Evolutionary conservation across 2,888 invertebrate genomes (phyloP).

Genomic region (Cordilura impudica): DNA sequence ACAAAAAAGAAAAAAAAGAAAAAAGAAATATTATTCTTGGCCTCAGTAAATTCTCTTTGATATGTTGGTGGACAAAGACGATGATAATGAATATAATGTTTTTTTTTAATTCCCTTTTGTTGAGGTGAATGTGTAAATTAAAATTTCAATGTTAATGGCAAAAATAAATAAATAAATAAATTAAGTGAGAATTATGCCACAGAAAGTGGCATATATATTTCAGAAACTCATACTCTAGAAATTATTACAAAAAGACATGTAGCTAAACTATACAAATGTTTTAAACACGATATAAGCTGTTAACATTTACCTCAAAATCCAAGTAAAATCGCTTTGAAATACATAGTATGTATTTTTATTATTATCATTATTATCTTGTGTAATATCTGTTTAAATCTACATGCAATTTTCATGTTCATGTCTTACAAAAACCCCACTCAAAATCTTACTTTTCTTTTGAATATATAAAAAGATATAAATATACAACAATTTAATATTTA

Average conservation of each 20-base stretch:
- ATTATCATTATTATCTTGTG: not conserved
- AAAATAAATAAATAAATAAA: not conserved
- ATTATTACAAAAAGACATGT: no score
- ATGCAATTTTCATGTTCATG: not conserved
- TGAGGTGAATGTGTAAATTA: conserved; percentile 39
- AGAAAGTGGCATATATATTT: not conserved
- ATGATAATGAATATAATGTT: not conserved
- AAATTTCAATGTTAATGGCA: conserved; percentile 20
- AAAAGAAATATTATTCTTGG: no score
- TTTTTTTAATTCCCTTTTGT: not conserved
- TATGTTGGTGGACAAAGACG: not conserved
- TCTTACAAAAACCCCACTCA: not conserved
- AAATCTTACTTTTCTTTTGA: no score
- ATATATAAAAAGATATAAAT: not conserved
- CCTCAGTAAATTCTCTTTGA: not conserved
- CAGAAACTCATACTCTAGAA: not conserved
- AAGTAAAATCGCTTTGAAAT: not conserved
- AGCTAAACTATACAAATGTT: no score
- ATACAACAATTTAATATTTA: not conserved
- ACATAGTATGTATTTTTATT: no score
- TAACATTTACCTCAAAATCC: no score
- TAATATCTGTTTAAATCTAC: not conserved
- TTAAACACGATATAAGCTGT: no score
- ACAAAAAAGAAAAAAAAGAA: not conserved
- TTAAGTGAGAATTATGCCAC: not conserved